Evolutionary conservation across 2,797 vertebrate species (phyloP).

Genomic region (Salmo trutta): DNA sequence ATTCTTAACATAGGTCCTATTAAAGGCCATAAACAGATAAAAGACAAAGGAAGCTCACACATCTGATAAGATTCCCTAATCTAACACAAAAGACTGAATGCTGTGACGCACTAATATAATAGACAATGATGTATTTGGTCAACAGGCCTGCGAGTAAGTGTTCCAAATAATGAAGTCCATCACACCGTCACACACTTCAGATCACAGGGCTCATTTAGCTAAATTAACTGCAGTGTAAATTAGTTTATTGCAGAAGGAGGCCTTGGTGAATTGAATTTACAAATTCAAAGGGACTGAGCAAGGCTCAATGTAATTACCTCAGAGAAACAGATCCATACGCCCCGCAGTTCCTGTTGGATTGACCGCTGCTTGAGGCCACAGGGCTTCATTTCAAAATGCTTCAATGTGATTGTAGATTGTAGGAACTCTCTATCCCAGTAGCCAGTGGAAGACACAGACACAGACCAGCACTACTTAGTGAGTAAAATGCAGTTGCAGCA

Average conservation of each 20-base stretch:
- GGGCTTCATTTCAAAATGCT: not conserved
- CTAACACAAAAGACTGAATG: slow-evolving; percentile 20
- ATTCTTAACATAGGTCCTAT: slow-evolving; percentile 51
- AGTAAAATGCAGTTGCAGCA: not conserved
- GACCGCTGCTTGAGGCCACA: not conserved
- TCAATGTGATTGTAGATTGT: not conserved
- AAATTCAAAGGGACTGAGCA: slow-evolving; percentile 34
- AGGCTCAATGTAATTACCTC: slow-evolving; percentile 34
- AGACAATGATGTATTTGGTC: slow-evolving; percentile 29
- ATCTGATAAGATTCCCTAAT: slow-evolving; percentile 33
- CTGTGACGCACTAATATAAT: slow-evolving; percentile 36
- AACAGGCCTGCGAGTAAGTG: slow-evolving; percentile 20
- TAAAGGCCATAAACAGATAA: slow-evolving; percentile 60
- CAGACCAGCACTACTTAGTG: no score
- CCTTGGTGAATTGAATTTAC: slow-evolving; percentile 46
- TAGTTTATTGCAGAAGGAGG: slow-evolving; percentile 46
- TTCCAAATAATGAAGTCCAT: slow-evolving; percentile 37
- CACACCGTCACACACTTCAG: slow-evolving; percentile 32
- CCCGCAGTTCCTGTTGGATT: not conserved
- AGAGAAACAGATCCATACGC: slow-evolving; percentile 6
- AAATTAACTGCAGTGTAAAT: slow-evolving; percentile 50
- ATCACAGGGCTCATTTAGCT: slow-evolving; percentile 41
- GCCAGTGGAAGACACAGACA: no score
- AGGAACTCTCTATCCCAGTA: not conserved
- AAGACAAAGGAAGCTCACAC: slow-evolving; percentile 36